These are phyloP conservation scores for Andricus quercusramuli DNA, from an alignment of 2,888 invertebrate species.

Conservation along the genomic window DNA sequence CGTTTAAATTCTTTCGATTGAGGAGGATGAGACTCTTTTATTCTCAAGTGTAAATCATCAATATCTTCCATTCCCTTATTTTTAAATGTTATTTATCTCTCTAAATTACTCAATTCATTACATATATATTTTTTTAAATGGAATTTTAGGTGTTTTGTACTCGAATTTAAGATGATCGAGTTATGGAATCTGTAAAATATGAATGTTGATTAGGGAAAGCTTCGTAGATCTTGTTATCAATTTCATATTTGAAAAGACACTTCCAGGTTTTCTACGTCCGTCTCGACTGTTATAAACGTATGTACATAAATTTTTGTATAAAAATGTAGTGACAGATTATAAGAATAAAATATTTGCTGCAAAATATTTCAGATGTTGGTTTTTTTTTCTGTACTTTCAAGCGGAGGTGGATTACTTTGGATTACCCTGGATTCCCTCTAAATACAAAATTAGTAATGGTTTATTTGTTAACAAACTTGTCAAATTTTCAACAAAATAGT, in stretches of 20 bases:
- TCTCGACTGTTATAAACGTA: constrained; percentile 8
- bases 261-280: constrained; percentile 11
- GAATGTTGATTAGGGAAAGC: neutral
- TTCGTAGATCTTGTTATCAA: neutral
- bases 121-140: neutral
- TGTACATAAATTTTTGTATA: constrained; percentile 39
- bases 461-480: no score
- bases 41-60: neutral
- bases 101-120: no score
- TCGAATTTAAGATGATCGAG: neutral
- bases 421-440: no score
- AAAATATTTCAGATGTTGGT: neutral
- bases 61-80: neutral
- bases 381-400: no score
- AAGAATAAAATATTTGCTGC: constrained; percentile 26
- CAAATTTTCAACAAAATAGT: no score
- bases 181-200: neutral
- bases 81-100: neutral
- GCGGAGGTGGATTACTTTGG: no score
- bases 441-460: no score
- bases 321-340: neutral
- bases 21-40: neutral
- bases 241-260: neutral
- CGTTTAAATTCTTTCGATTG: neutral
- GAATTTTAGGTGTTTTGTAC: neutral